phyloP scores from a whole-genome alignment of 2,888 invertebrate species.

The Subacronicta megacephala region DNA sequence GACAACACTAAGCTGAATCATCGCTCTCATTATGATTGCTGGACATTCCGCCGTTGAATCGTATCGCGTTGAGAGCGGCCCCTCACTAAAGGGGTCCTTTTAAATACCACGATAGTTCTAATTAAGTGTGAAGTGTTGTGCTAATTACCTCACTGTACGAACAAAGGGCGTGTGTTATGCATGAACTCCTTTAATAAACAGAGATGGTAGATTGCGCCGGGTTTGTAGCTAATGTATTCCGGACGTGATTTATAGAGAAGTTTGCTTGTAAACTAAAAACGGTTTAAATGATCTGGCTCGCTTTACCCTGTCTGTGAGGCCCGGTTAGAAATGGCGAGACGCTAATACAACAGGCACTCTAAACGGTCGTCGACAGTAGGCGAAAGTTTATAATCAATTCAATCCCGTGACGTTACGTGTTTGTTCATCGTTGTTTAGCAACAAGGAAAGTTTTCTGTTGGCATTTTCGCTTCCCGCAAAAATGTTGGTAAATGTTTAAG shows the following conservation, averaged over 20 bases:
- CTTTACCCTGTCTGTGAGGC: constrained; percentile 35
- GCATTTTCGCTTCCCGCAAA: constrained; percentile 37
- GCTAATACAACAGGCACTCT: constrained; percentile 42
- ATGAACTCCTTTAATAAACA: constrained; percentile 61
- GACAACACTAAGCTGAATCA: constrained; percentile 42
- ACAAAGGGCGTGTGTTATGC: constrained; percentile 62
- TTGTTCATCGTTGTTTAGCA: constrained; percentile 68
- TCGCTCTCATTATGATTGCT: constrained; percentile 56
- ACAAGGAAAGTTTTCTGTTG: constrained; percentile 68
- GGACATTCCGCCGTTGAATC: constrained; percentile 61
- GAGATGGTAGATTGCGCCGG: constrained; percentile 59
- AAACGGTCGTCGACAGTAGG: constrained; percentile 48
- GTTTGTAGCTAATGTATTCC: constrained; percentile 57
- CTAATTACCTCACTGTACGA: constrained; percentile 67
- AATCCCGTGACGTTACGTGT: constrained; percentile 68
- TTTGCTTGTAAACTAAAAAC: constrained; percentile 45
- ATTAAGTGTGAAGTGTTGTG: constrained; percentile 73
- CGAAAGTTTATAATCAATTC: constrained; percentile 78
- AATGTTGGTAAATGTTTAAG: constrained; percentile 60
- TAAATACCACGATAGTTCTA: constrained; percentile 71
- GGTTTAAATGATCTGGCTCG: constrained; percentile 35
- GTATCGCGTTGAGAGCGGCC: constrained; percentile 45
- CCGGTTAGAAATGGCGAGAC: constrained; percentile 33
- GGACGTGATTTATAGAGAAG: constrained; percentile 49
- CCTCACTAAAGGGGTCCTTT: constrained; percentile 60